These are phyloP conservation scores for Lasioglossum vierecki DNA, from an alignment of 2,888 invertebrate species.

Conservation along the genomic window DNA sequence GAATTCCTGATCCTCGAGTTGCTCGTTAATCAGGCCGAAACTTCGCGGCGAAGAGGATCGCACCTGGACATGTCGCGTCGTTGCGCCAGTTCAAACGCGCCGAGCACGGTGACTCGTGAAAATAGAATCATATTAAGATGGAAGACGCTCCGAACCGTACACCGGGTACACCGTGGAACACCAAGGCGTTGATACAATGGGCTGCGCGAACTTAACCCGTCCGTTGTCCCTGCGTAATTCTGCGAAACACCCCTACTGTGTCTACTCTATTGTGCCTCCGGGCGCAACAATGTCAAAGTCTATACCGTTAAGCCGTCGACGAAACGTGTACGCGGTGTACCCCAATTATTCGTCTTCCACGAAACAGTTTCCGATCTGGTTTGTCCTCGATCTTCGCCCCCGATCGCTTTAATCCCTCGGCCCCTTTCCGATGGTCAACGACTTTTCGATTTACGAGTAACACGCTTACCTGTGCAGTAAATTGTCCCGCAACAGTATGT, in stretches of 20 bases:
- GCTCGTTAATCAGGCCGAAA: slow-evolving; percentile 16
- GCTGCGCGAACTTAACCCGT: slow-evolving; percentile 62
- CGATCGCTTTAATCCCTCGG: slow-evolving; percentile 13
- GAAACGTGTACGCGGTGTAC: slow-evolving; percentile 53
- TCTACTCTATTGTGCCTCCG: slow-evolving; percentile 64
- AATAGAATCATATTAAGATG: slow-evolving; percentile 55
- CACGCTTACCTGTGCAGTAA: neutral
- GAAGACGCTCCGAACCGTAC: slow-evolving; percentile 58
- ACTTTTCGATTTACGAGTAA: slow-evolving; percentile 4
- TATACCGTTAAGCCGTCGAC: slow-evolving; percentile 67
- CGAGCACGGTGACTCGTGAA: slow-evolving; percentile 45
- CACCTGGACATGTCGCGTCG: slow-evolving; percentile 33
- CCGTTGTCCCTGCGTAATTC: slow-evolving; percentile 65
- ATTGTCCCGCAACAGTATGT: neutral
- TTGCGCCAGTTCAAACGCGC: slow-evolving; percentile 34
- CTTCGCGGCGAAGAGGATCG: slow-evolving; percentile 15
- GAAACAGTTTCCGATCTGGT: slow-evolving; percentile 26
- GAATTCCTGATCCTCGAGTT: neutral
- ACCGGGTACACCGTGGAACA: slow-evolving; percentile 41
- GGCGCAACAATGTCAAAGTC: slow-evolving; percentile 66
- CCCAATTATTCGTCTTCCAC: slow-evolving; percentile 63
- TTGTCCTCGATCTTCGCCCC: neutral
- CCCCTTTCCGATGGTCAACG: neutral
- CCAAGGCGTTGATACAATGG: slow-evolving; percentile 57
- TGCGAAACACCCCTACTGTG: slow-evolving; percentile 69